These are phyloP conservation scores for Sclerurus mexicanus DNA, from an alignment of 2,113 vertebrate species.

Conservation along the genomic window DNA sequence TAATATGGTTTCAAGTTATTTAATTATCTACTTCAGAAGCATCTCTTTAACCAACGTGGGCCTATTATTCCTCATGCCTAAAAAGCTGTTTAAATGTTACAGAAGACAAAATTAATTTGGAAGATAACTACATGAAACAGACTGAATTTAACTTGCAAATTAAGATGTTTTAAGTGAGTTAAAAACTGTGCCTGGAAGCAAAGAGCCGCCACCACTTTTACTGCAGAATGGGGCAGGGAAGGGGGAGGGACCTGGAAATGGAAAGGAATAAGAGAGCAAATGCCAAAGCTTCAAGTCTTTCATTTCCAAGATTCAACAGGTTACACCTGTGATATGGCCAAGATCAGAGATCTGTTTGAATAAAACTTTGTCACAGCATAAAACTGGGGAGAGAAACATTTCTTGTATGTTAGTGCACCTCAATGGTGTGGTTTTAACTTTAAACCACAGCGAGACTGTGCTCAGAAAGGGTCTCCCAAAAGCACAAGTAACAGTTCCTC, in stretches of 20 bases:
- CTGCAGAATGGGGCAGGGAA: neutral
- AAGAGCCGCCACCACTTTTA: neutral
- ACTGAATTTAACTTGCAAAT: slow-evolving; percentile 60
- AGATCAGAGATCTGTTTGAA: neutral
- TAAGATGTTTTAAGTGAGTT: slow-evolving; percentile 36
- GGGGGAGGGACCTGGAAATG: neutral
- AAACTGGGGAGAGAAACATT: neutral
- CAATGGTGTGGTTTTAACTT: neutral
- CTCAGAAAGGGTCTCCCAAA: neutral
- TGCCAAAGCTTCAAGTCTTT: neutral
- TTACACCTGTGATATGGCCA: neutral
- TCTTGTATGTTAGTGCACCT: neutral
- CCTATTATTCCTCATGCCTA: slow-evolving; percentile 1
- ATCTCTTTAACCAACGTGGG: neutral
- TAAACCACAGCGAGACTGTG: neutral
- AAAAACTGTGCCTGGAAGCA: slow-evolving; percentile 54
- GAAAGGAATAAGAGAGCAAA: neutral
- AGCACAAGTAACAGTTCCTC: neutral
- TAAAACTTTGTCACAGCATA: neutral
- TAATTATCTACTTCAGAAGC: slow-evolving; percentile 27
- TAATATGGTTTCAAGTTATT: slow-evolving; percentile 14
- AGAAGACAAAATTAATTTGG: slow-evolving; percentile 47
- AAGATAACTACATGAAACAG: slow-evolving; percentile 44
- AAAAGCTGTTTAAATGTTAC: slow-evolving; percentile 17
- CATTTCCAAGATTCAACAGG: neutral